These are phyloP conservation scores for Montipora sp. DNA, from an alignment of 64 coral and sea anemone species.

Conservation along the genomic window DNA sequence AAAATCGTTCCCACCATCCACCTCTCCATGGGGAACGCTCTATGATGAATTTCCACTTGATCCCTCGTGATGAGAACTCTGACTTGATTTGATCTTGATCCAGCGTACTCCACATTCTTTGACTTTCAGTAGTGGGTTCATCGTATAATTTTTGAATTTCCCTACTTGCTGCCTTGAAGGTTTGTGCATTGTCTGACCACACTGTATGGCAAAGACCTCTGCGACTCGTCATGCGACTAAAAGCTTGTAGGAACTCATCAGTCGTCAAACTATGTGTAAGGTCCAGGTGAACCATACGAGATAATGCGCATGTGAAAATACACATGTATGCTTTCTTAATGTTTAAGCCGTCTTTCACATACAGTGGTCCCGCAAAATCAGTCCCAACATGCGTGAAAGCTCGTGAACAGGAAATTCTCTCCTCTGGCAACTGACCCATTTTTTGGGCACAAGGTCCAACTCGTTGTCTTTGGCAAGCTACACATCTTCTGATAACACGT, in stretches of 20 bases:
- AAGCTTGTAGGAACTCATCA: conserved; percentile 59
- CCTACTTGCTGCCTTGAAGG: conserved; percentile 17
- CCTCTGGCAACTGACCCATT: conserved; percentile 26
- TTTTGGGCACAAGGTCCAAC: conserved; percentile 25
- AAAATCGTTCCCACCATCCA: conserved; percentile 37
- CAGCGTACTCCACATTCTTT: not conserved
- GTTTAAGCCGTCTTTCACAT: conserved; percentile 42
- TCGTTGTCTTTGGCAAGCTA: conserved; percentile 17
- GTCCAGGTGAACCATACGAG: conserved; percentile 56
- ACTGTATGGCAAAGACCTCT: conserved; percentile 37
- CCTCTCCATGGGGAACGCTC: conserved; percentile 32
- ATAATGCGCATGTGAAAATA: conserved; percentile 43
- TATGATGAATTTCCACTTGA: conserved; percentile 57
- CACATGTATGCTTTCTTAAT: conserved; percentile 57
- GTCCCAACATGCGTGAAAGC: conserved; percentile 38
- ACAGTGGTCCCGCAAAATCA: conserved; percentile 63
- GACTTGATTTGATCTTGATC: conserved; percentile 19
- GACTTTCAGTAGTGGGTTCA: not conserved
- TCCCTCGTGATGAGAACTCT: not conserved
- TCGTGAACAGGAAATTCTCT: conserved; percentile 17
- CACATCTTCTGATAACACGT: no score
- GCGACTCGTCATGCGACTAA: conserved; percentile 39
- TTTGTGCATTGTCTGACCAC: conserved; percentile 45
- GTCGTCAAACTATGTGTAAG: conserved; percentile 32
- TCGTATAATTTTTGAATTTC: conserved; percentile 31